Conservation (phyloP, 2,888 invertebrate species). For the Abrostola tripartita region DNA sequence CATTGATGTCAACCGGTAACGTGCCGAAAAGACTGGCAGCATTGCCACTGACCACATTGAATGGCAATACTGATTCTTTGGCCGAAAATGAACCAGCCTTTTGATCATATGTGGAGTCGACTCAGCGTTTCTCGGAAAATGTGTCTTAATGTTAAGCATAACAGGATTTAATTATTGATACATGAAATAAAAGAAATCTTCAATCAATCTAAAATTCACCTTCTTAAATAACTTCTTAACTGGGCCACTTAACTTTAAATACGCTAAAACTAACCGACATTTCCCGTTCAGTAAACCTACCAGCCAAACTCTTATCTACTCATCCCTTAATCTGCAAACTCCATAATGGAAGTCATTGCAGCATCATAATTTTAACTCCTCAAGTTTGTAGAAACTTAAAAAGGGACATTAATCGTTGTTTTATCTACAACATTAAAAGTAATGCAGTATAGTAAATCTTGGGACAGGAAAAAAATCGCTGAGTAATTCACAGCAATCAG, state of each 20-base stretch:
- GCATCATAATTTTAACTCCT: constrained; percentile 26
- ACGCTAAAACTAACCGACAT: neutral
- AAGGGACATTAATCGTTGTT: constrained; percentile 64
- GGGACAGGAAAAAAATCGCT: constrained; percentile 69
- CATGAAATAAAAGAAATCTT: too few species aligned
- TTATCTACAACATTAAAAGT: constrained; percentile 72
- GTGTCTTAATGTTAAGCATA: too few species aligned
- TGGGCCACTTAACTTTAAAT: neutral
- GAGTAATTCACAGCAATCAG: constrained; percentile 77
- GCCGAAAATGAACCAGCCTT: too few species aligned
- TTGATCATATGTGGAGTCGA: too few species aligned
- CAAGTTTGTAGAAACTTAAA: constrained; percentile 35
- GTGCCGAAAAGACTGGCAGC: too few species aligned
- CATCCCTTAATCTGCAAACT: constrained; percentile 18
- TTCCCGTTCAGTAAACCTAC: neutral
- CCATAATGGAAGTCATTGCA: constrained; percentile 23
- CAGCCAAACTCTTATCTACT: neutral
- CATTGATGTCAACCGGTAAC: too few species aligned
- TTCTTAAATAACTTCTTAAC: neutral
- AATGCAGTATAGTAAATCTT: constrained; percentile 67
- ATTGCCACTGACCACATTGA: too few species aligned
- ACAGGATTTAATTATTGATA: too few species aligned
- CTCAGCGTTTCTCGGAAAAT: too few species aligned
- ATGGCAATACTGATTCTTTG: too few species aligned
- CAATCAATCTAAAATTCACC: too few species aligned